phyloP scores from a whole-genome alignment of 2,113 vertebrate species.

The Megalops atlanticus region DNA sequence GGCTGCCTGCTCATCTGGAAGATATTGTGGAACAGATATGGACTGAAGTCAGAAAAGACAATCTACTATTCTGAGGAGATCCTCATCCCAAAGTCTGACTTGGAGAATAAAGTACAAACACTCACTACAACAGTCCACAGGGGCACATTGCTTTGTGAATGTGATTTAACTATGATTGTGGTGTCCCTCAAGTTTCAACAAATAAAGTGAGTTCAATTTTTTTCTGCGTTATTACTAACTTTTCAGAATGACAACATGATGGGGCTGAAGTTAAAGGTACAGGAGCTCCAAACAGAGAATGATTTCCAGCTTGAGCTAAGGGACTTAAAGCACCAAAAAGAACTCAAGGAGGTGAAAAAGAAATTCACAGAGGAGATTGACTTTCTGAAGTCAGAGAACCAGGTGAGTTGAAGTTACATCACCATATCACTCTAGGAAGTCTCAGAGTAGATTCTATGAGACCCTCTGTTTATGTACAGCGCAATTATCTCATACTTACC shows the following conservation, averaged over 20 bases:
- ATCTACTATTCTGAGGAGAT: slow-evolving; percentile 83
- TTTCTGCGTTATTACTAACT: neutral
- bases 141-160: neutral
- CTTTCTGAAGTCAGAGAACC: slow-evolving; percentile 73
- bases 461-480: neutral
- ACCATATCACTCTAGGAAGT: neutral
- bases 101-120: slow-evolving; percentile 85
- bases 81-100: slow-evolving; percentile 84
- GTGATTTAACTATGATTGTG: neutral
- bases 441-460: neutral
- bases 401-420: slow-evolving; percentile 68
- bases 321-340: slow-evolving; percentile 85
- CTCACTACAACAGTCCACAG: neutral
- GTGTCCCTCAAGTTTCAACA: neutral
- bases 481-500: neutral
- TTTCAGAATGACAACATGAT: slow-evolving; percentile 78
- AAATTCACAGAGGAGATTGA: slow-evolving; percentile 82
- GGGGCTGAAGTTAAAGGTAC: slow-evolving; percentile 82
- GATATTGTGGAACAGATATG: slow-evolving; percentile 76
- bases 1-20: slow-evolving; percentile 86
- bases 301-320: slow-evolving; percentile 86
- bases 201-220: neutral
- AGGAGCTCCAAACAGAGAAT: slow-evolving; percentile 87
- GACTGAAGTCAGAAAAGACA: slow-evolving; percentile 75
- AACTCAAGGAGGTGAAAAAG: slow-evolving; percentile 82